Evolutionary conservation across 2,797 vertebrate genomes (phyloP).

Genomic region (Huso huso): DNA sequence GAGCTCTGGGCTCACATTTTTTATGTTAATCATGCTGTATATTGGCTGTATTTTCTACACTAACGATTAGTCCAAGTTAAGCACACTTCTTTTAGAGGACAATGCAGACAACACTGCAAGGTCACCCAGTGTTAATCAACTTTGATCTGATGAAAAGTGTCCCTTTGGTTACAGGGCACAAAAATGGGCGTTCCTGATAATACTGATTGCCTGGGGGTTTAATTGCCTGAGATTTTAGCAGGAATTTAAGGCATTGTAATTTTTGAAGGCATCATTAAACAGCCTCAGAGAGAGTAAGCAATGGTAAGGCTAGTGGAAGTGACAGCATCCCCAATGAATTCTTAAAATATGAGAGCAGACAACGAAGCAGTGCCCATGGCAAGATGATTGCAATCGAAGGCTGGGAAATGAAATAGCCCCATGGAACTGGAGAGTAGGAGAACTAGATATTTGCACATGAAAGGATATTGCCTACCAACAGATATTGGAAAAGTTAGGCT

Average conservation of each 20-base stretch:
- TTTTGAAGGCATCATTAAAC: not conserved
- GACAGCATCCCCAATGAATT: conserved; percentile 5
- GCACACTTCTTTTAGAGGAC: not conserved
- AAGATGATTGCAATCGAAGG: not conserved
- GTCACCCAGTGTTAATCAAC: not conserved
- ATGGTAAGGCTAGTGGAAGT: not conserved
- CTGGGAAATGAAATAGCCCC: conserved; percentile 7
- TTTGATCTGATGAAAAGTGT: not conserved
- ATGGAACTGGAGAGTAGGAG: not conserved
- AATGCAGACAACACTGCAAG: not conserved
- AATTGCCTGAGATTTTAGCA: not conserved
- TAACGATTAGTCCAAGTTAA: not conserved
- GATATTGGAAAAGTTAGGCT: no score
- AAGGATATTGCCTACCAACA: no score
- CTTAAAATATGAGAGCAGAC: not conserved
- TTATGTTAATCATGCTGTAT: not conserved
- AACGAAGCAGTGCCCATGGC: not conserved
- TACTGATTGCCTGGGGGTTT: no score
- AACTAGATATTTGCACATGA: no score
- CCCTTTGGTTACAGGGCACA: not conserved
- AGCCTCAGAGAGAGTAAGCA: conserved; percentile 2
- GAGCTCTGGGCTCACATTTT: not conserved
- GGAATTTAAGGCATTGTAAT: not conserved
- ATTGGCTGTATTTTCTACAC: not conserved
- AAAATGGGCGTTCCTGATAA: not conserved